These are phyloP conservation scores for Drosophila pruinosa DNA, from an alignment of 1,140 invertebrate species.

Conservation along the genomic window DNA sequence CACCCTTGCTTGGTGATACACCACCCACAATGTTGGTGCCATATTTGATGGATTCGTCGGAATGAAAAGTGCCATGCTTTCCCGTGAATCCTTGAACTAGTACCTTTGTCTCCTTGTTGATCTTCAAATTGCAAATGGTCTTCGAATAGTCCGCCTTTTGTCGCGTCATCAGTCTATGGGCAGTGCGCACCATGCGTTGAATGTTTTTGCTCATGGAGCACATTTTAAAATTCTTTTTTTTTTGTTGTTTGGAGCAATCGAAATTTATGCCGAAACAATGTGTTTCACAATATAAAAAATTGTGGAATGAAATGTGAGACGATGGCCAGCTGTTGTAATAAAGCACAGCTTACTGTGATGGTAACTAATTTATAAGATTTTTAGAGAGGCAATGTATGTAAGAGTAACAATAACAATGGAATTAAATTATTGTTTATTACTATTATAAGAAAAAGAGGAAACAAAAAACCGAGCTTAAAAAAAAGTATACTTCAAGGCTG, in stretches of 20 bases:
- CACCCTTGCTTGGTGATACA: conserved; percentile 98
- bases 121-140: conserved; percentile 91
- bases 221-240: conserved; percentile 5
- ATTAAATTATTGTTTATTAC: no score
- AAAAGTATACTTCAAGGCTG: no score
- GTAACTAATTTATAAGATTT: no score
- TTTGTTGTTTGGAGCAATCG: not conserved
- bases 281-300: not conserved
- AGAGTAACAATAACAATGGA: no score
- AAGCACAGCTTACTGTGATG: no score
- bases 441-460: no score
- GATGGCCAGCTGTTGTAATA: no score
- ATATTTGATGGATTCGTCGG: conserved; percentile 98
- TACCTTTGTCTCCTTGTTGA: conserved; percentile 94
- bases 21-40: conserved; percentile 98
- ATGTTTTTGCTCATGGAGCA: not conserved
- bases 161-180: conserved; percentile 5
- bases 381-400: no score
- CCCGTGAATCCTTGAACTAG: conserved; percentile 98
- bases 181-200: not conserved
- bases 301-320: no score
- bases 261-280: not conserved
- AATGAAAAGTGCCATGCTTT: conserved; percentile 97
- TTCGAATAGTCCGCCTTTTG: conserved; percentile 85
- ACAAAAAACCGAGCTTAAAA: no score